Evolutionary conservation across 2,797 vertebrate species (phyloP), one percentile per base, ranked within the genome.

Genomic region (Otus scops): DNA sequence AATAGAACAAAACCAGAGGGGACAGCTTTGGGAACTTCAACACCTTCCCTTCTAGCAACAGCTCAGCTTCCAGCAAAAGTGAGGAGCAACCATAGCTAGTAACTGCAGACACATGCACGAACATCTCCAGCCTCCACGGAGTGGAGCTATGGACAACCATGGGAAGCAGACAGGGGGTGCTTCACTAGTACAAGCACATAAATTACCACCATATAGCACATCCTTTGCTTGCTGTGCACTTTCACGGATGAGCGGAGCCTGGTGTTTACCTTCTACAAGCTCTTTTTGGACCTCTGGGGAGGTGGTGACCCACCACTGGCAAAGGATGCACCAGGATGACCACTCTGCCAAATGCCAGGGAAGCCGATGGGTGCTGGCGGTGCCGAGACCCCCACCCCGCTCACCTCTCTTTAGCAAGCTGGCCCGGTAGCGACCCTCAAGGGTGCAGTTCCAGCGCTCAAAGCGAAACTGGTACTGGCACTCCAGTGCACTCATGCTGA

Each of bases 381-480:
- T 43, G 43, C 14, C 0, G 0, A 63, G 34, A 8, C 3, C 13
- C 56, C 16, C 16, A 6, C 6, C 22, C 21, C 0, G 11, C 97
- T 94, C 88, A 99, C 99, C 99, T 98, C 99, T 98, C 96, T 99
- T 99, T 30, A 99, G 98, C 85, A 99, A 98, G 95, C 99, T 99
- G 97, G 99, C 98, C 63, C 99, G 95, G 97, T 99, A 99, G 68
- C 99, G 99, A 47, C 99, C 99, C 96, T 99, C 99, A 3, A 99
- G 97, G 92, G 99, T 99, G 97, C 99, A 99, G 98, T 99, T 99
- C 99, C 99, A 99, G 89, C 99, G 99, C 98, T 99, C 99, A 3
- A 99, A 99, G 88, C 99, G 99, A 96, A 99, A 99, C 96, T 99
- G 99, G 97, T 99, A 99, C 96, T 99, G 99, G 97, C 99, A 99